Evolutionary conservation across 2,113 vertebrate genomes (phyloP).

Genomic region (Rhizomys pruinosus): DNA sequence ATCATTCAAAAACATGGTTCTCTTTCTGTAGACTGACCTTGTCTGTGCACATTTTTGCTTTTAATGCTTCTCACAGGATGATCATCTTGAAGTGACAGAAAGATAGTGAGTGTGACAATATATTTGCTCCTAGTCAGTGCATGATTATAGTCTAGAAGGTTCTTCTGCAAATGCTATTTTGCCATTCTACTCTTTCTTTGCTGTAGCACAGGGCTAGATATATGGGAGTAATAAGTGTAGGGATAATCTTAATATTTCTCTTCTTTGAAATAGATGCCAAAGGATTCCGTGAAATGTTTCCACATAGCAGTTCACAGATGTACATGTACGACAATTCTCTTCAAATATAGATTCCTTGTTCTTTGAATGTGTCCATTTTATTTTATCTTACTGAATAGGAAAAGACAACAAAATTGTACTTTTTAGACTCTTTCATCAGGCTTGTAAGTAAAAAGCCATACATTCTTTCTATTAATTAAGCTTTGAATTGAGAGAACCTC

Average conservation of each 20-base stretch:
- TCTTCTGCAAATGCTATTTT: neutral
- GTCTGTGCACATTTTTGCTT: slow-evolving; percentile 48
- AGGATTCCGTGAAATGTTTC: neutral
- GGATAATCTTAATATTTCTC: neutral
- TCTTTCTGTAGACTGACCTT: slow-evolving; percentile 25
- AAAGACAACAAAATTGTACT: neutral
- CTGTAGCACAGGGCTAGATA: neutral
- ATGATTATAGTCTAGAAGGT: neutral
- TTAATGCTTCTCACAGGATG: slow-evolving; percentile 48
- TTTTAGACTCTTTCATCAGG: neutral
- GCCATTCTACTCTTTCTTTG: neutral
- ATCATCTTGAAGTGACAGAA: slow-evolving; percentile 11
- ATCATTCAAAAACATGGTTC: slow-evolving; percentile 64
- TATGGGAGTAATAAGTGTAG: neutral
- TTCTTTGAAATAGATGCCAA: neutral
- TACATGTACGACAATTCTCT: neutral
- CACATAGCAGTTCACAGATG: neutral
- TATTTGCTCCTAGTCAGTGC: slow-evolving; percentile 17
- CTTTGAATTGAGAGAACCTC: neutral
- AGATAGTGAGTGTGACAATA: neutral
- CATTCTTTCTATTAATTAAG: neutral
- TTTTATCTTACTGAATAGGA: neutral
- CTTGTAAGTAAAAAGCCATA: neutral
- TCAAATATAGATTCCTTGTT: neutral
- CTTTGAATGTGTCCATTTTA: neutral